These are phyloP conservation scores for Turnix velox DNA, from an alignment of 2,113 vertebrate genomes.

Conservation along the genomic window DNA sequence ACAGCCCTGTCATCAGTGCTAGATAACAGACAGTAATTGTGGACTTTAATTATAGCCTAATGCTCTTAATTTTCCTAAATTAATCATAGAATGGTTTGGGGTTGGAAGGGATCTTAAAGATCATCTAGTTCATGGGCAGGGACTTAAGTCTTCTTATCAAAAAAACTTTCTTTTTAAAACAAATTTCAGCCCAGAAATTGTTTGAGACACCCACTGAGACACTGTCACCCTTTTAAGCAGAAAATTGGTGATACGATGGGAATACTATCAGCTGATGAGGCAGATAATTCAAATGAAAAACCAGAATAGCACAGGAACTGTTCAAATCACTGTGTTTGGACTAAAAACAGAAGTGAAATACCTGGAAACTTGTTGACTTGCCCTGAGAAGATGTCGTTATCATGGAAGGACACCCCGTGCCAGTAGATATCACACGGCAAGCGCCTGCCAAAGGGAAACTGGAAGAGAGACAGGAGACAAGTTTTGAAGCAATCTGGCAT, in stretches of 20 bases:
- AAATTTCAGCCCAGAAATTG: neutral
- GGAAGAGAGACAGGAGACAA: neutral
- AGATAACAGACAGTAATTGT: neutral
- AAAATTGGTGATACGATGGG: neutral
- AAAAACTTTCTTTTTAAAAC: neutral
- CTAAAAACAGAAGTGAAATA: conserved; percentile 49
- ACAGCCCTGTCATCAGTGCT: neutral
- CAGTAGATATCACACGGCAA: conserved; percentile 95
- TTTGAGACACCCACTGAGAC: neutral
- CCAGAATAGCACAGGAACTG: neutral
- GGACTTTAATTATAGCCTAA: neutral
- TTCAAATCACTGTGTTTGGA: neutral
- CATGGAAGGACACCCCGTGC: conserved; percentile 95
- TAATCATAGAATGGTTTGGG: no score
- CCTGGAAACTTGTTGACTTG: conserved; percentile 99
- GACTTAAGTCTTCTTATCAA: neutral
- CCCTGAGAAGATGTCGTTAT: conserved; percentile 89
- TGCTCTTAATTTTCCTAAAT: neutral
- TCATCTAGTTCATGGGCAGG: no score
- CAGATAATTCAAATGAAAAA: neutral
- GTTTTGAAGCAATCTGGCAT: neutral
- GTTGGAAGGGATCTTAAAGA: no score
- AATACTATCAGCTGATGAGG: neutral
- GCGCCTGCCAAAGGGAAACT: conserved; percentile 90
- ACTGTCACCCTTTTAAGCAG: neutral